Base-by-base conservation (phyloP, 2,888 invertebrate species). In the Leptopterna dolabrata region DNA sequence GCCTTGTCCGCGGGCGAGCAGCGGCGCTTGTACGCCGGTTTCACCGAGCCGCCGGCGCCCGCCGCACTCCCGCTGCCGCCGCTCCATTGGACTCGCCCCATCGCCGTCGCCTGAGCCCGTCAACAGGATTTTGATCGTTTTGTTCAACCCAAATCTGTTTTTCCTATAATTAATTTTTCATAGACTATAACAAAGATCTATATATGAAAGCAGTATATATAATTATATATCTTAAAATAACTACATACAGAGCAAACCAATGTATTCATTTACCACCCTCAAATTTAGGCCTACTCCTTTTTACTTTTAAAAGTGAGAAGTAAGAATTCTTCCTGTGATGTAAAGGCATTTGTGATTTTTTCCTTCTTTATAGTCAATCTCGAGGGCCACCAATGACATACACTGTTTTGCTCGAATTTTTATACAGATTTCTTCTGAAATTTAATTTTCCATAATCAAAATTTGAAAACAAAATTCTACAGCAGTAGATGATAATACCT, bases 41-140 rank as follows among this genome's bases (percentile, higher is more conserved):
- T 86, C 41, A 86, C 86, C 7, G 86, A 86, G 63, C 86, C 86
- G n/a, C 86, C 86, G n/a, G 78, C 86, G 13, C 86, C 86, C 0
- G 86, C 86, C 41, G 36, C 86, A 13, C 78, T 86, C n/a, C 86
- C 86, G 1, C 36, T 55, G n/a, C 86, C 86, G 76, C 86, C 86
- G 1, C 7, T 80, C 43, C 86, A 86, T 29, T 86, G 86, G 86
- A 80, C 78, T 24, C 47, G 36, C n/a, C 30, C 86, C 19, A 80
- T 86, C 43, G 86, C 78, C 63, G 86, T 86, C 63, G 86, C 86
- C 30, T 86, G 41, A 86, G 51, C n/a, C 51, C 51, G 51, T n/a
- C n/a, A 55, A 11, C 30, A 36, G 11, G 16, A 76, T 41, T 16
- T 30, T 13, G 1, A n/a, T 16, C 14, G 29, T 73, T 73, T 30